Conservation (phyloP, 1,140 invertebrate species). For the Anagrus nilaparvatae region DNA sequence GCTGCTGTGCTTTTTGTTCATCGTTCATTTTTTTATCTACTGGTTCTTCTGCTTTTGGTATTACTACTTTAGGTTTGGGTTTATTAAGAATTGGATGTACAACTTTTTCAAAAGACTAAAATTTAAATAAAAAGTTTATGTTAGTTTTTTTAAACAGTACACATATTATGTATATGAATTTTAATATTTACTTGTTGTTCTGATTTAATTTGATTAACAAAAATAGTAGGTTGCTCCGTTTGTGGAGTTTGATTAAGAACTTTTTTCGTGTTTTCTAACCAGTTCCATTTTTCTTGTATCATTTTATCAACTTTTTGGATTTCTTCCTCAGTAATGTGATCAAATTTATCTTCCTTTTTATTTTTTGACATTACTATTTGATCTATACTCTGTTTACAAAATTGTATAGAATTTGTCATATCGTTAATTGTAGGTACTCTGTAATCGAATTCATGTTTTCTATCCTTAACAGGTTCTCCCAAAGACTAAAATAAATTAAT, state of each 20-base stretch:
- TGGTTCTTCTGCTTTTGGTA: conserved; percentile 36
- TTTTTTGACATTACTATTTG: conserved; percentile 42
- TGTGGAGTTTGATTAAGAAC: conserved; percentile 49
- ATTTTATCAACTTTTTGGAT: conserved; percentile 58
- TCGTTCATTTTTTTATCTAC: conserved; percentile 32
- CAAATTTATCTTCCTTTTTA: conserved; percentile 65
- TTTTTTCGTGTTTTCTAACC: conserved; percentile 63
- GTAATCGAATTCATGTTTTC: conserved; percentile 67
- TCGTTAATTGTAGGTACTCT: conserved; percentile 68
- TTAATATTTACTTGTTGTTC: conserved; percentile 62
- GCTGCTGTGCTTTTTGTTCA: conserved; percentile 26
- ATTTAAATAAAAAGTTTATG: background rate
- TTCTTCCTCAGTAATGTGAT: conserved; percentile 72
- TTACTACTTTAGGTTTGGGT: conserved; percentile 65
- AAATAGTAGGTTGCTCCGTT: conserved; percentile 59
- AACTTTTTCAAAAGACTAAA: conserved; percentile 57
- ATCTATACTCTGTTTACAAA: conserved; percentile 66
- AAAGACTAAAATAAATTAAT: conserved; percentile 42
- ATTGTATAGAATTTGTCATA: conserved; percentile 58
- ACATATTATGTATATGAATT: conserved; percentile 4
- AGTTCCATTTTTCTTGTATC: conserved; percentile 45
- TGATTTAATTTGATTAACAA: conserved; percentile 62
- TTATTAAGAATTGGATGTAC: conserved; percentile 72
- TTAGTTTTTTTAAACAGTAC: background rate
- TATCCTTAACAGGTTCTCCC: conserved; percentile 77